Conservation (phyloP, 2,888 invertebrate genomes). For the Stenoptilia bipunctidactyla region DNA sequence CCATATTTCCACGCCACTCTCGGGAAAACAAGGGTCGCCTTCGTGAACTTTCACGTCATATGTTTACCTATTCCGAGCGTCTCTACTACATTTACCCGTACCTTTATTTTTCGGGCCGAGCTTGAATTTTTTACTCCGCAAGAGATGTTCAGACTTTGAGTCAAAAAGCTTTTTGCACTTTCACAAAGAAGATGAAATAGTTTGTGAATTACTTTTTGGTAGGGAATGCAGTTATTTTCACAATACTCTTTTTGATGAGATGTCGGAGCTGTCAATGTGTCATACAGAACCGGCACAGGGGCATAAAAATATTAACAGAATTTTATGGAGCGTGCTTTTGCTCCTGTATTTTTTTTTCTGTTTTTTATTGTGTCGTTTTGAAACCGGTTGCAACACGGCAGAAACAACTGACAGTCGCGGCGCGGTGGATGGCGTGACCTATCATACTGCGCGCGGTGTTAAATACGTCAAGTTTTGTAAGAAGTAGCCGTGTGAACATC, state of each 20-base stretch:
- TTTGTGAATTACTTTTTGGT: too few species aligned
- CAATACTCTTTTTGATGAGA: neutral
- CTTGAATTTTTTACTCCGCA: neutral
- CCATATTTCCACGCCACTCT: slow-evolving; percentile 38
- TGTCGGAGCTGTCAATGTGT: slow-evolving; percentile 16
- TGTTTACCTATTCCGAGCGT: slow-evolving; percentile 28
- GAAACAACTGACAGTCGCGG: neutral
- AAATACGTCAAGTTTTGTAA: too few species aligned
- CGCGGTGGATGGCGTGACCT: slow-evolving; percentile 11
- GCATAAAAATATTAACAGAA: slow-evolving; percentile 4
- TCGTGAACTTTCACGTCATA: slow-evolving; percentile 64
- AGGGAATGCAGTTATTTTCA: neutral
- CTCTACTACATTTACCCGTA: neutral
- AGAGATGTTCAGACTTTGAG: neutral
- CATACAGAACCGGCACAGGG: slow-evolving; percentile 2
- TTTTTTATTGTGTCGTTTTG: slow-evolving; percentile 13
- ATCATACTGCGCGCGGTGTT: slow-evolving; percentile 1
- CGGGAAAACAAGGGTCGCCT: slow-evolving; percentile 54
- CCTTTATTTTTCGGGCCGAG: neutral
- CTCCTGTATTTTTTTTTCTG: slow-evolving; percentile 4
- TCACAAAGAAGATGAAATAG: too few species aligned
- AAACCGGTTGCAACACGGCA: slow-evolving; percentile 20
- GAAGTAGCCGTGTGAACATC: too few species aligned
- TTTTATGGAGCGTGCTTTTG: slow-evolving; percentile 2
- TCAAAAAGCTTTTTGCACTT: neutral